Base-by-base conservation (phyloP, 2,888 invertebrate species). In the Nomada lathburiana region DNA sequence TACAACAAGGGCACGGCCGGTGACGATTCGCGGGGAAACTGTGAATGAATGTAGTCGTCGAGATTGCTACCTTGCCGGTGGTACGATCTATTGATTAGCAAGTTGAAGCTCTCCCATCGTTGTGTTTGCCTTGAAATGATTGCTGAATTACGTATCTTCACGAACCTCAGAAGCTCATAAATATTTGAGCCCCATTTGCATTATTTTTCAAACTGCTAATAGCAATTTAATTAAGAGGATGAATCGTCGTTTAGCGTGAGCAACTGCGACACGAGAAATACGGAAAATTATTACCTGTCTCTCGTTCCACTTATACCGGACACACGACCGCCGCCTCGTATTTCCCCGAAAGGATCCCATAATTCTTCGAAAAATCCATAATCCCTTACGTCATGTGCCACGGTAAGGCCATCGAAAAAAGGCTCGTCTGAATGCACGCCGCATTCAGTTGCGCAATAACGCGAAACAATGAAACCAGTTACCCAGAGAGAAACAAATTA, bases 211-310 rank as follows among this genome's bases (percentile, higher is more conserved):
- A 36, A 26, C n/a, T 53, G 62, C 72, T 74, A 67, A 26, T 26
- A 69, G 7, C 68, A 36, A 68, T 55, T 81, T 84, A 81, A 86
- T 86, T 79, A 84, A 83, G 70, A 10, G 57, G 44, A 68, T 65
- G 74, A 59, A 52, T 57, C 76, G 80, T 79, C 83, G 57, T 62
- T 80, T 84, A 65, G 20, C 44, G 42, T 59, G 63, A 59, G 44
- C 5, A 76, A 81, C 72, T 62, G 74, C 59, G 74, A 50, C 44
- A 20, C 36, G 55, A 9, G 36, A 52, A 26, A 16, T 13, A 20
- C 16, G 53, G 65, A 52, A 65, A 65, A 67, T 65, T 77, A 59
- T 50, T 36, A n/a, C 52, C 52, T 36, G 29, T 50, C 47, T 50
- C 47, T 13, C 20, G 18, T 13, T 29, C 20, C 16, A 36, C 47